Percentiles rank a stretch among this genome's conserved stretches.
These are phyloP conservation scores for Muscicapa comitata DNA, from an alignment of 2,797 vertebrate species.

Conservation along the genomic window DNA sequence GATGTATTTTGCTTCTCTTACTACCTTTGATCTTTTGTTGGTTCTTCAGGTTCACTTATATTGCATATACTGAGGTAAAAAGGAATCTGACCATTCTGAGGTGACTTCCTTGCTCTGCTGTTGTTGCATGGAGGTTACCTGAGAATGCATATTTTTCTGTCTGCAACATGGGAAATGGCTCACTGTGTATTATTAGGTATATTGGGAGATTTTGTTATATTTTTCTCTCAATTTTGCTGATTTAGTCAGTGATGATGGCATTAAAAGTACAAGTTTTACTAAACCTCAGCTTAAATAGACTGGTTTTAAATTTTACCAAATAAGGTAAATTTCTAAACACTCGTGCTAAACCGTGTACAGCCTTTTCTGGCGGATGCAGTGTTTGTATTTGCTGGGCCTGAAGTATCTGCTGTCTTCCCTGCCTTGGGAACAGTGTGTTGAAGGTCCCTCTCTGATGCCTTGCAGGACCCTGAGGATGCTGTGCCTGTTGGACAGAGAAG, in stretches of 20 bases:
- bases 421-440: background rate
- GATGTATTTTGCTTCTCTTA: background rate
- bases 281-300: background rate
- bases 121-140: background rate
- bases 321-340: too few relatives aligned
- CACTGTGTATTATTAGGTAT: background rate
- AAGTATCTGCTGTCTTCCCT: background rate
- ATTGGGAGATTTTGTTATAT: background rate
- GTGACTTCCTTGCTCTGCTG: background rate
- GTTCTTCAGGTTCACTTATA: background rate
- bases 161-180: background rate
- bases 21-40: background rate
- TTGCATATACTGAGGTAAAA: background rate
- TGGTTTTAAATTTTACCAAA: background rate
- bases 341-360: accelerated
- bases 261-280: background rate
- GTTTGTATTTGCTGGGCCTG: background rate
- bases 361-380: background rate
- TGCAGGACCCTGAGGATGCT: conserved; percentile 85
- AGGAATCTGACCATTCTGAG: background rate
- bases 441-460: background rate
- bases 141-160: background rate
- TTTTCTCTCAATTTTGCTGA: background rate
- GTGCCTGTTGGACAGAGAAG: conserved; percentile 82
- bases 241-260: background rate